phyloP scores from a whole-genome alignment of 2,797 vertebrate genomes.

The Dryobates pubescens region DNA sequence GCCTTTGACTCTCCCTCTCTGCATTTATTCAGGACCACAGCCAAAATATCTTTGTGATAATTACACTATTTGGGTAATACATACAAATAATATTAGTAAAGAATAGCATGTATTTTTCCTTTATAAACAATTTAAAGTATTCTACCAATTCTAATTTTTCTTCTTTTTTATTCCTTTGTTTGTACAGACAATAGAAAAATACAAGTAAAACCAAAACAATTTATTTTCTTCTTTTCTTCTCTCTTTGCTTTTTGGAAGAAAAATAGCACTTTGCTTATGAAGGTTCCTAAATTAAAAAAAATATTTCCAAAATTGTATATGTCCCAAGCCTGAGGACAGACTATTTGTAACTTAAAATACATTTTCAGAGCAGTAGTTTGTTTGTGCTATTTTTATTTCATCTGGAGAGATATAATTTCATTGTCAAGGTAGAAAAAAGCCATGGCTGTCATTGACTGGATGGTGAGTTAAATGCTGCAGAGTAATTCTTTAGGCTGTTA shows the following conservation, averaged over 20 bases:
- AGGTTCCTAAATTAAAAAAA: neutral
- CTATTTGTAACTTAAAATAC: neutral
- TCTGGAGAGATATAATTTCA: neutral
- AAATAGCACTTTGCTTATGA: neutral
- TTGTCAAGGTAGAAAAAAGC: neutral
- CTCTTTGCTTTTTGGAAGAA: neutral
- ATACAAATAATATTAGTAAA: neutral
- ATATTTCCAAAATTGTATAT: neutral
- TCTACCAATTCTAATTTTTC: neutral
- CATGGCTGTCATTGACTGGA: neutral
- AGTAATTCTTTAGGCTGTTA: neutral
- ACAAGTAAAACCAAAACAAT: neutral
- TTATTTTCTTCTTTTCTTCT: neutral
- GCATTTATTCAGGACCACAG: neutral
- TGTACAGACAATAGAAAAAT: neutral
- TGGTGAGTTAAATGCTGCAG: neutral
- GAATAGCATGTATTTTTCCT: rapidly evolving
- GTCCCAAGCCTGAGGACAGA: neutral
- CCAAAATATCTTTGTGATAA: neutral
- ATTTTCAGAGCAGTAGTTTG: neutral
- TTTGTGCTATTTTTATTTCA: neutral
- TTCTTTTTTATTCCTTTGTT: neutral
- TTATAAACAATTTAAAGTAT: neutral
- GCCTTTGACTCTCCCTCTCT: neutral
- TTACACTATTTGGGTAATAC: neutral